Evolutionary conservation across 2,113 vertebrate species (phyloP), one percentile per base, ranked within the genome.

Genomic region (Numenius arquata): DNA sequence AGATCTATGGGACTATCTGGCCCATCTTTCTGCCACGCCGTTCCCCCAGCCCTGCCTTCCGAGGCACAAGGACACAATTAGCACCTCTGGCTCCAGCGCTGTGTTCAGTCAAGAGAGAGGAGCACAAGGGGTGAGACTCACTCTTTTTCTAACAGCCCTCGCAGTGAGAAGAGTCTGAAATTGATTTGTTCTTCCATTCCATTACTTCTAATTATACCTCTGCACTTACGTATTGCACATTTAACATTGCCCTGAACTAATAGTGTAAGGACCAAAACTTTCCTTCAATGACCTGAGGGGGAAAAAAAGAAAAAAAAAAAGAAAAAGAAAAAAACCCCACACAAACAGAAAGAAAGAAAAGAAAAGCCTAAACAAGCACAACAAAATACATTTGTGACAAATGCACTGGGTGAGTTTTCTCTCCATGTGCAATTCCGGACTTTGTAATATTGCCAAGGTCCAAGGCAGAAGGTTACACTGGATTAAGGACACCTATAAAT

Each of bases 111-210:
- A 29, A 4, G 43, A 41, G 53, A 48, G 40, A 50, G 36, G 13
- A 88, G 38, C 68, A 21, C 48, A 5, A 76, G 1, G 2, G 36
- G 34, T 20, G 12, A n/a, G 47, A 14, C 48, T 8, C 2, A 0
- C 23, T 76, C 16, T 20, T 23, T 34, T 43, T 8, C 88, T 48
- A 63, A 92, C 11, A 36, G 36, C 14, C 43, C 68, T 95, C 16
- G 0, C 58, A 48, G 58, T 0, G 6, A 70, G 59, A 29, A 29
- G 45, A 85, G 61, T 3, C 53, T n/a, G 22, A 48, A 32, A 29
- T 23, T 47, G 53, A 45, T 85, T 67, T 87, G 56, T 38, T 95
- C 83, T 66, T 61, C 89, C 32, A 11, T 89, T 66, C 47, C 38
- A 38, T 32, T 41, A 15, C 63, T 76, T 40, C 53, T 58, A 23